Evolutionary conservation across 2,113 vertebrate species (phyloP), one percentile per base, ranked within the genome.

Genomic region (Ornithorhynchus anatinus): DNA sequence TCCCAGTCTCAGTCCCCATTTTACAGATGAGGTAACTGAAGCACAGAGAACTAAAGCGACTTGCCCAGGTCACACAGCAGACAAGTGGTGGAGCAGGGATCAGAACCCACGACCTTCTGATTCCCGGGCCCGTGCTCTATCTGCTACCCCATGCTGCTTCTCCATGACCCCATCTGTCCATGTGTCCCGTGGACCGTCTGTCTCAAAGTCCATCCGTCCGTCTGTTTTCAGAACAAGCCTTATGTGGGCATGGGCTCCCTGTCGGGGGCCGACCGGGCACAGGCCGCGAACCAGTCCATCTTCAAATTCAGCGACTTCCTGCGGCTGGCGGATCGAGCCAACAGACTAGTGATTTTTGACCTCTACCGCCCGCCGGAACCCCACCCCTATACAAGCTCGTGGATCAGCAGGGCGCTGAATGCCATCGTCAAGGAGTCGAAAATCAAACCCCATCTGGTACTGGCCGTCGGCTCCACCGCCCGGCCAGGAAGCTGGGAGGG

Each of bases 291-390:
- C 76, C 96, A 97, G 87, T 91, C 92, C 0, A 66, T 96, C 50
- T 94, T 89, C 56, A 94, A 88, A 1, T 85, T 97, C 59, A 92
- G 82, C 20, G 88, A 93, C 75, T 94, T 96, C 69, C 87, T 97
- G 79, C 80, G 85, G 61, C 84, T 97, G 0, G 96, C 96, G 0
- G 80, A 92, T 6, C 65, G 32, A 8, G 87, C 89, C 29, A 75
- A 89, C 29, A 94, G 87, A 62, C 53, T 91, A 6, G 94, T 97
- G 47, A 88, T 97, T 72, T 96, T 97, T 69, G 96, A 97, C 82
- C 92, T 97, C 75, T 91, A 88, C 77, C 88, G 89, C 36, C 96
- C 96, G n/a, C 95, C 95, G 11, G 63, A 56, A 12, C 88, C 84
- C 15, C 96, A 97, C 38, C 96, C 96, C 2, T 95, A 95, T 89